Evolutionary conservation across 2,797 vertebrate genomes (phyloP).

Genomic region (Chromis chromis): DNA sequence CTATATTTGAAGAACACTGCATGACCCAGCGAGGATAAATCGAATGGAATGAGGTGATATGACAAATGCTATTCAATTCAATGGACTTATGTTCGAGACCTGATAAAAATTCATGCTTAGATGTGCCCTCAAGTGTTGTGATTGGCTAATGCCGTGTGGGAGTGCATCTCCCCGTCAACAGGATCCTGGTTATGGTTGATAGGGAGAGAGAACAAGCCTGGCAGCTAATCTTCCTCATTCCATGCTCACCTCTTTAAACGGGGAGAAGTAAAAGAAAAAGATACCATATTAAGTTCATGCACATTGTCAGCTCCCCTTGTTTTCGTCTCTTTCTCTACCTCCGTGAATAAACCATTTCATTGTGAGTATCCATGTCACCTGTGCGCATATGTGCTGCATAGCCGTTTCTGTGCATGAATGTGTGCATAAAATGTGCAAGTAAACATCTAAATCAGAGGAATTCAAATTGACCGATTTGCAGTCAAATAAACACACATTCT

Average conservation of each 20-base stretch:
- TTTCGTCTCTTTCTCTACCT: background rate
- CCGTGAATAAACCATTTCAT: background rate
- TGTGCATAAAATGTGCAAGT: background rate
- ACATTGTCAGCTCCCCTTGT: slow-evolving; percentile 36
- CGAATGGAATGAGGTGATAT: slow-evolving; percentile 50
- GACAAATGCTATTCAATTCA: slow-evolving; percentile 59
- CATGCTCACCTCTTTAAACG: slow-evolving; percentile 50
- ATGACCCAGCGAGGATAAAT: slow-evolving; percentile 38
- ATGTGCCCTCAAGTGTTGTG: slow-evolving; percentile 52
- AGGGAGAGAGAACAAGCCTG: slow-evolving; percentile 58
- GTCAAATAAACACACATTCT: background rate
- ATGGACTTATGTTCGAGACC: slow-evolving; percentile 57
- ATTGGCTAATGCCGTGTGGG: slow-evolving; percentile 62
- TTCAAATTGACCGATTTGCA: background rate
- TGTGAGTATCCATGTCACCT: slow-evolving; percentile 4
- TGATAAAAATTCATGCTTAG: slow-evolving; percentile 63
- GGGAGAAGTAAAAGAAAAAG: slow-evolving; percentile 28
- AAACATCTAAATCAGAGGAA: background rate
- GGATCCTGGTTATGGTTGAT: slow-evolving; percentile 64
- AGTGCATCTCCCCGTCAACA: slow-evolving; percentile 54
- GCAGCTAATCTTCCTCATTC: slow-evolving; percentile 57
- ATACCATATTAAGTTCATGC: slow-evolving; percentile 54
- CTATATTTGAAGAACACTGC: slow-evolving; percentile 45
- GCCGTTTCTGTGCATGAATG: background rate
- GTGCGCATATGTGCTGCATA: background rate